Percentiles rank a stretch among this genome's conserved stretches.
phyloP scores from a whole-genome alignment of 1,140 invertebrate species.

The Prorops nasuta region DNA sequence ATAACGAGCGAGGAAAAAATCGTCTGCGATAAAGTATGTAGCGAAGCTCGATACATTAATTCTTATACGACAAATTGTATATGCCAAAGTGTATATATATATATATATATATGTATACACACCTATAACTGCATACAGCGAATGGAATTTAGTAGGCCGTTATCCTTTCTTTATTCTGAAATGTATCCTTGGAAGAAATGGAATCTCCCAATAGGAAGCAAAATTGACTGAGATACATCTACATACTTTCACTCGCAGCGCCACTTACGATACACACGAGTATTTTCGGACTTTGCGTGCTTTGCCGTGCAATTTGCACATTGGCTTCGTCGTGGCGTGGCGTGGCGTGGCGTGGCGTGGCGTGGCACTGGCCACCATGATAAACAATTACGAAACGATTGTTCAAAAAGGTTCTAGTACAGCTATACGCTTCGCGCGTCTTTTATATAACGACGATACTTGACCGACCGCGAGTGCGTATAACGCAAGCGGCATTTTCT shows the following conservation, averaged over 20 bases:
- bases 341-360: slow-evolving; percentile 7
- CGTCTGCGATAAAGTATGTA: too few relatives aligned
- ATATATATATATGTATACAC: too few relatives aligned
- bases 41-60: too few relatives aligned
- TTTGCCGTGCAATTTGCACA: slow-evolving; percentile 12
- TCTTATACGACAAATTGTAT: too few relatives aligned
- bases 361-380: slow-evolving; percentile 18
- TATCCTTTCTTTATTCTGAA: too few relatives aligned
- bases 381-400: slow-evolving; percentile 46
- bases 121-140: too few relatives aligned
- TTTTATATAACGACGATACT: slow-evolving; percentile 42
- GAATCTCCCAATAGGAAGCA: too few relatives aligned
- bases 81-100: too few relatives aligned
- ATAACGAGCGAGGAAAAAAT: too few relatives aligned
- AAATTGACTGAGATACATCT: too few relatives aligned
- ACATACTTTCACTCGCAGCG: not conserved
- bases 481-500: slow-evolving; percentile 41
- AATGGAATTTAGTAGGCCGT: too few relatives aligned
- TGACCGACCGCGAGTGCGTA: slow-evolving; percentile 27
- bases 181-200: too few relatives aligned
- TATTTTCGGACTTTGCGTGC: slow-evolving; percentile 16
- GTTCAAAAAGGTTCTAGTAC: slow-evolving; percentile 40
- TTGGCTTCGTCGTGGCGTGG: slow-evolving; percentile 5
- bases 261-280: slow-evolving; percentile 16
- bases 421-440: slow-evolving; percentile 26